Conservation (phyloP, 2,888 invertebrate genomes). For the Margaritifera margaritifera region DNA sequence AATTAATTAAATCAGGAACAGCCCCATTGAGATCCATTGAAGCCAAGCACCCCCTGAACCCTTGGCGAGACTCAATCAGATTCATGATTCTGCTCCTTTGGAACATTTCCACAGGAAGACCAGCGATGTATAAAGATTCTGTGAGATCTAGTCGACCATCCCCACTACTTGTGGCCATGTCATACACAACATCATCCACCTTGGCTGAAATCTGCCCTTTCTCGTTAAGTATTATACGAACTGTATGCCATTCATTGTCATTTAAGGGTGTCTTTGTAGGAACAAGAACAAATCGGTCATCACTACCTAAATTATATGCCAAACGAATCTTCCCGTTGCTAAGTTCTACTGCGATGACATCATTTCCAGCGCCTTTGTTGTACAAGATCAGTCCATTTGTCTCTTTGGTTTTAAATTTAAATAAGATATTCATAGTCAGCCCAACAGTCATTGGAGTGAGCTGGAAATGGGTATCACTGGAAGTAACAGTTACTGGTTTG, state of each 20-base stretch:
- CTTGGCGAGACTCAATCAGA: slow-evolving; percentile 56
- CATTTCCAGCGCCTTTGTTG: slow-evolving; percentile 49
- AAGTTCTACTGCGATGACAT: slow-evolving; percentile 64
- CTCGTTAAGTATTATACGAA: slow-evolving; percentile 41
- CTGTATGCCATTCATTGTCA: slow-evolving; percentile 64
- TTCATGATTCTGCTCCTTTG: slow-evolving; percentile 31
- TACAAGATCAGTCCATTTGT: slow-evolving; percentile 60
- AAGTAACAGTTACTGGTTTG: slow-evolving; percentile 56
- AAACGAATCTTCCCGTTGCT: slow-evolving; percentile 60
- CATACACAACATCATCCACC: slow-evolving; percentile 42
- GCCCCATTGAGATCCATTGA: slow-evolving; percentile 61
- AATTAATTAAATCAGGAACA: slow-evolving; percentile 51
- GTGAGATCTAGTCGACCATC: slow-evolving; percentile 38
- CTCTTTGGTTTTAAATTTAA: slow-evolving; percentile 63
- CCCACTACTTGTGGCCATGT: slow-evolving; percentile 41
- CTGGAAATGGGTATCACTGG: slow-evolving; percentile 41
- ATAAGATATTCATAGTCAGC: slow-evolving; percentile 47
- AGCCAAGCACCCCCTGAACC: slow-evolving; percentile 69
- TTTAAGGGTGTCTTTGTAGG: slow-evolving; percentile 39
- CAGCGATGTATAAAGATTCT: slow-evolving; percentile 60
- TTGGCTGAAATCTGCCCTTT: slow-evolving; percentile 44
- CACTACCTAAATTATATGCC: slow-evolving; percentile 61
- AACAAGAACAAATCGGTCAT: slow-evolving; percentile 27
- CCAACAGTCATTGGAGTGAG: slow-evolving; percentile 42
- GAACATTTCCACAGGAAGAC: slow-evolving; percentile 55